A percentile compares a stretch with the other conserved stretches of the same genome.
phyloP scores from a whole-genome alignment of 2,888 invertebrate genomes.

The Nesidiocoris tenuis region DNA sequence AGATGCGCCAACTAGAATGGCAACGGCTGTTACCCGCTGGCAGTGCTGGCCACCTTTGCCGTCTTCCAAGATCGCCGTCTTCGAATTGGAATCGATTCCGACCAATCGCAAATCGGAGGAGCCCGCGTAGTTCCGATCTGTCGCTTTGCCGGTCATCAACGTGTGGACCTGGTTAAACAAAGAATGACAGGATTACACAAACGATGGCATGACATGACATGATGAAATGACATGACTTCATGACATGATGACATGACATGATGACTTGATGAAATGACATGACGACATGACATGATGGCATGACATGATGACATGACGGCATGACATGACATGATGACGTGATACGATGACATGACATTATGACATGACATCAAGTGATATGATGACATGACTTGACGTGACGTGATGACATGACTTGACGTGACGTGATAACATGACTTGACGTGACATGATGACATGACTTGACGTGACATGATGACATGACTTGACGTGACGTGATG shows the following conservation, averaged over 20 bases:
- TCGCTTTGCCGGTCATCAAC: constrained; percentile 19
- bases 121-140: constrained; percentile 1
- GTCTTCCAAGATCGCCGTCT: not conserved
- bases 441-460: not conserved
- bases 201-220: not conserved
- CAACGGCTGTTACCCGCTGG: constrained; percentile 45
- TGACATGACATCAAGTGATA: not conserved
- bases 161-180: constrained; percentile 25
- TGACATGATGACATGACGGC: not conserved
- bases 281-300: not conserved
- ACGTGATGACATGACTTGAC: not conserved
- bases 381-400: not conserved
- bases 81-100: not conserved
- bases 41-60: not conserved
- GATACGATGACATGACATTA: not conserved
- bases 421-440: not conserved
- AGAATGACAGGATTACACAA: not conserved
- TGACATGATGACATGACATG: not conserved
- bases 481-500: not conserved
- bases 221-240: not conserved
- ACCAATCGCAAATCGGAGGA: not conserved
- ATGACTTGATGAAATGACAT: not conserved
- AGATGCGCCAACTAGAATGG: constrained; percentile 26
- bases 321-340: not conserved
- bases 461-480: not conserved